Percentiles rank a stretch among this genome's conserved stretches.
These are phyloP conservation scores for Uromys caudimaculatus DNA, from an alignment of 2,797 vertebrate genomes.

Conservation along the genomic window DNA sequence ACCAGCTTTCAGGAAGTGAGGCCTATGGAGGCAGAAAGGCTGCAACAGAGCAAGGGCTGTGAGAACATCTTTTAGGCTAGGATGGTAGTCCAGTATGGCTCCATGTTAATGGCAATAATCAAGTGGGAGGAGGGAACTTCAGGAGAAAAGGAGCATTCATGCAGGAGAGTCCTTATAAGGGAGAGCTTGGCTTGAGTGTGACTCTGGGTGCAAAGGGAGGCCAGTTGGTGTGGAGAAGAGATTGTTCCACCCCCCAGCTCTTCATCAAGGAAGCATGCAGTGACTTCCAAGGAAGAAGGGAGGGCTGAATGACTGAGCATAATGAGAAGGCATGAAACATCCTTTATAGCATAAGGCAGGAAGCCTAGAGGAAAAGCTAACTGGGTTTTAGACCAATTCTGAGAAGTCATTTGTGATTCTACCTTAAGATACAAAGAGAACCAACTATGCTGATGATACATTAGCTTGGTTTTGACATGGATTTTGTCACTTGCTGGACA, in stretches of 20 bases:
- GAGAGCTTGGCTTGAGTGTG: no score
- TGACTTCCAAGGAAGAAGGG: background rate
- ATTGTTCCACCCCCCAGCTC: no score
- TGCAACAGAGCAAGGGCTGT: rapidly evolving
- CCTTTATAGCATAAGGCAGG: background rate
- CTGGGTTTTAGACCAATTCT: background rate
- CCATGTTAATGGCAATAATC: background rate
- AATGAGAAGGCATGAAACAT: background rate
- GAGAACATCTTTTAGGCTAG: background rate
- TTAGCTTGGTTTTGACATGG: background rate
- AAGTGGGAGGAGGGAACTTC: background rate
- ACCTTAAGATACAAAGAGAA: background rate
- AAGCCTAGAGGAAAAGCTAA: background rate
- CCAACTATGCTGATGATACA: background rate
- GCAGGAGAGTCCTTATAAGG: background rate
- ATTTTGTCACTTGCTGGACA: background rate
- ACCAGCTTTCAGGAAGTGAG: background rate
- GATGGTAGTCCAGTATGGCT: background rate
- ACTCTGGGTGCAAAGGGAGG: background rate
- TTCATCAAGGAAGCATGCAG: background rate
- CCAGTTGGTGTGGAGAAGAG: no score
- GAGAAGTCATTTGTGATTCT: background rate
- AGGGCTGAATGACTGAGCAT: background rate
- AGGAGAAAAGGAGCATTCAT: background rate
- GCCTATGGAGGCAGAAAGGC: background rate